Evolutionary conservation across 2,888 invertebrate genomes (phyloP).

Genomic region (Pocota personata): DNA sequence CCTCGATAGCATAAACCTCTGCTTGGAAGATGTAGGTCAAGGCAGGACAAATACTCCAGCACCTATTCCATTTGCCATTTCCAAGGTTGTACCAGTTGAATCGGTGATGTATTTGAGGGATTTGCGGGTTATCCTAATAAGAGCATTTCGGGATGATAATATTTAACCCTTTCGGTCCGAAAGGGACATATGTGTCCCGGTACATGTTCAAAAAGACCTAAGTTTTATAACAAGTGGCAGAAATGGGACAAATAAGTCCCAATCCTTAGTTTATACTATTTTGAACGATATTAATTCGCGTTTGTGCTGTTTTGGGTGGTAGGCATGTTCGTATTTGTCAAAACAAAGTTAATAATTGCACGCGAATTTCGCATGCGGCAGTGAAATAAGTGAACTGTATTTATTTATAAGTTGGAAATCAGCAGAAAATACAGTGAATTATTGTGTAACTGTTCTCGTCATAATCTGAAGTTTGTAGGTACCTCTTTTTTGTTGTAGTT

Average conservation of each 20-base stretch:
- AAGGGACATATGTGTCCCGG: background rate
- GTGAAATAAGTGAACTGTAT: background rate
- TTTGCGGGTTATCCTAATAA: too few species aligned
- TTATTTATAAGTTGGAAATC: background rate
- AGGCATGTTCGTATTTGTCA: too few species aligned
- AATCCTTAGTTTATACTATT: conserved; percentile 2
- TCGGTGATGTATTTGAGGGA: too few species aligned
- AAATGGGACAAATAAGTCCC: background rate
- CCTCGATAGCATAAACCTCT: too few species aligned
- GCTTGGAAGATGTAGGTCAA: too few species aligned
- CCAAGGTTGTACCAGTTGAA: too few species aligned
- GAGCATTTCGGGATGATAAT: too few species aligned
- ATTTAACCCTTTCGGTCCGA: conserved; percentile 6
- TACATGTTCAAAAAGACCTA: background rate
- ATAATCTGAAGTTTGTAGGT: background rate
- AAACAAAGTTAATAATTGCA: background rate
- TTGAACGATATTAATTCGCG: too few species aligned
- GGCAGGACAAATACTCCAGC: too few species aligned
- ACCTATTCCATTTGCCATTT: too few species aligned
- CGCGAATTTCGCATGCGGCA: background rate
- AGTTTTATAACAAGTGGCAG: background rate
- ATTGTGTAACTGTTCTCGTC: background rate
- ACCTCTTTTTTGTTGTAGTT: background rate
- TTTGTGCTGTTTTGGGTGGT: too few species aligned
- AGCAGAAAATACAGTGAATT: background rate